phyloP scores from a whole-genome alignment of 1,140 invertebrate genomes.

The Pectinophora gossypiella region DNA sequence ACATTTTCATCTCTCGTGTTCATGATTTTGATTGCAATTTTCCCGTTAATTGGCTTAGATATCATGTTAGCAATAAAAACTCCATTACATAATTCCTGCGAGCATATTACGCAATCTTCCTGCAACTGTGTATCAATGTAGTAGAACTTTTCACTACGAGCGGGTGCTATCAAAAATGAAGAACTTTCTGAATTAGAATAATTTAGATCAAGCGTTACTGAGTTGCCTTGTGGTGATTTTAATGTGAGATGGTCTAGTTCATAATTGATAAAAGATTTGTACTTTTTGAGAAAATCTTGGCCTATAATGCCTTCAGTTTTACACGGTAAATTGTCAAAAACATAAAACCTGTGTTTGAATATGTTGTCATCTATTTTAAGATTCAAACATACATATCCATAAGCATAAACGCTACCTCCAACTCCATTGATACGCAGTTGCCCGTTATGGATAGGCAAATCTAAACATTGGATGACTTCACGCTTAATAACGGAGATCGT shows the following conservation, averaged over 20 bases:
- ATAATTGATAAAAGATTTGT: not conserved
- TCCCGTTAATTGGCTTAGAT: not conserved
- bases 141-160: not conserved
- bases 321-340: not conserved
- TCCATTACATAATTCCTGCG: not conserved
- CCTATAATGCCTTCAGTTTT: conserved; percentile 1
- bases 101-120: conserved; percentile 1
- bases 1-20: conserved; percentile 1
- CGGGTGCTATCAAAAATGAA: not conserved
- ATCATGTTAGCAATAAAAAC: not conserved
- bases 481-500: not conserved
- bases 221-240: not conserved
- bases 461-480: not conserved
- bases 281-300: not conserved
- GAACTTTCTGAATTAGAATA: not conserved
- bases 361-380: not conserved
- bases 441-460: not conserved
- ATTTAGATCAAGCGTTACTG: not conserved
- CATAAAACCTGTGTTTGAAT: not conserved
- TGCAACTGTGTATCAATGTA: not conserved
- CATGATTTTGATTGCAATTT: not conserved
- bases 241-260: not conserved
- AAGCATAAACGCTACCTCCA: not conserved
- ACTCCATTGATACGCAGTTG: not conserved
- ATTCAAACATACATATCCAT: conserved; percentile 1